Evolutionary conservation across 30 jellyfish, hydroid and myxozoan genomes (phyloP), one percentile per base, ranked within the genome.

Genomic region (Cassiopea xamachana): DNA sequence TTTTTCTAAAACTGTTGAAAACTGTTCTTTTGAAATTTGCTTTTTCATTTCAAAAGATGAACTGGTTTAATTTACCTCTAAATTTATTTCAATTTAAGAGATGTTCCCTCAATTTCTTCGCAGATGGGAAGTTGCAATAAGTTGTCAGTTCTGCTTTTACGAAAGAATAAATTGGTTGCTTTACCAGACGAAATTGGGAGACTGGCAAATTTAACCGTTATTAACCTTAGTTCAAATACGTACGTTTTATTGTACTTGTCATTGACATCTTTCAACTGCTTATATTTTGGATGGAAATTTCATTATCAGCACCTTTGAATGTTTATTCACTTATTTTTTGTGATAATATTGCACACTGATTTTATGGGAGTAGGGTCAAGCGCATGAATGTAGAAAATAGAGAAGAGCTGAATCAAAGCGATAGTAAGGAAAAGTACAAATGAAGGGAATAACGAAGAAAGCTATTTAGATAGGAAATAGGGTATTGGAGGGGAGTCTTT

Each of bases 141-240:
- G 48, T 68, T 95, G 67, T 91, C 98, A 19, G 98, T 95, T 48
- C 71, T 91, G 39, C 90, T 94, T 17, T 73, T 95, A 60, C 94
- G 99, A 60, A 97, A 87, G 81, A 95, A 95, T 60, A 93, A 94
- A n/a, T 61, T 95, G 27, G 81, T 80, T 18, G 69, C 91, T 45
- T 59, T 95, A 55, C 99, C 99, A 9, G 99, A 95, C 68, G 99
- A 95, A 74, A 79, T 95, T 60, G 99, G 99, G 1, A 87, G 99
- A 67, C 82, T 95, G 80, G 95, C 97, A 7, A 95, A 88, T 83
- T 91, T 95, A 62, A 82, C 96, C 1, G 99, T 95, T 46, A 73
- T 95, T 51, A 95, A 91, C 73, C 89, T 95, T 87, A 95, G 99
- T 79, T 91, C 99, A 58, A 95, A 95, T 79, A 81, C 92, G 99